phyloP scores from a whole-genome alignment of 2,888 invertebrate species.

The Trachelus tabidus region DNA sequence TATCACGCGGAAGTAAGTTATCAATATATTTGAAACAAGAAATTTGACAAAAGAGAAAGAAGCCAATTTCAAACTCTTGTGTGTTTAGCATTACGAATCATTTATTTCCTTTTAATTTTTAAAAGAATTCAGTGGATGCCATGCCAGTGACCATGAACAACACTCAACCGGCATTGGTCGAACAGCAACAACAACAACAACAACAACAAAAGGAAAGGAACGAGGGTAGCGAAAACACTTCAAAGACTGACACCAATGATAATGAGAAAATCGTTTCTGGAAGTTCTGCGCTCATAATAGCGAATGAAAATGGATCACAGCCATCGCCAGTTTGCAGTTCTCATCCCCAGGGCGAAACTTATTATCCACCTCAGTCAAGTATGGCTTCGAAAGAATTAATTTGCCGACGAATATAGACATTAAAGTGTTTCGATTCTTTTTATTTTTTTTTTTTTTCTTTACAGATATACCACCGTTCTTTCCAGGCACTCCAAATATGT shows the following conservation, averaged over 20 bases:
- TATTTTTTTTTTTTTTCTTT: not conserved
- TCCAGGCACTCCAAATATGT: conserved; percentile 18
- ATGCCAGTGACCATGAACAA: conserved; percentile 38
- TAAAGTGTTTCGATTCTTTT: not conserved
- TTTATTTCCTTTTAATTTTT: not conserved
- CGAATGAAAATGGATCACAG: conserved; percentile 21
- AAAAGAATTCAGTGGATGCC: conserved; percentile 31
- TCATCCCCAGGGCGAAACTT: conserved; percentile 23
- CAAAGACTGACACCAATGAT: too few species aligned
- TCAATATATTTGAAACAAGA: not conserved
- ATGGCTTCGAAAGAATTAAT: conserved; percentile 12
- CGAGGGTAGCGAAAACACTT: not conserved
- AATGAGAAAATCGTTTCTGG: too few species aligned
- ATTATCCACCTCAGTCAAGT: conserved; percentile 25
- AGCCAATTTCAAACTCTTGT: not conserved
- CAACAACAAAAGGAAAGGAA: conserved; percentile 12
- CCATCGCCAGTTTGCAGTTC: conserved; percentile 23
- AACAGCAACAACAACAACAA: conserved; percentile 11
- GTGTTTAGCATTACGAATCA: not conserved
- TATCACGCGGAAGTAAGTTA: conserved; percentile 27
- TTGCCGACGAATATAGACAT: too few species aligned
- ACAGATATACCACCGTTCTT: conserved; percentile 22
- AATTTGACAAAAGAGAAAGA: not conserved
- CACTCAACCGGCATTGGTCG: conserved; percentile 17
- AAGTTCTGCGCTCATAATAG: not conserved